phyloP scores from a whole-genome alignment of 1,140 invertebrate genomes.

The Stegodyphus mimosarum region DNA sequence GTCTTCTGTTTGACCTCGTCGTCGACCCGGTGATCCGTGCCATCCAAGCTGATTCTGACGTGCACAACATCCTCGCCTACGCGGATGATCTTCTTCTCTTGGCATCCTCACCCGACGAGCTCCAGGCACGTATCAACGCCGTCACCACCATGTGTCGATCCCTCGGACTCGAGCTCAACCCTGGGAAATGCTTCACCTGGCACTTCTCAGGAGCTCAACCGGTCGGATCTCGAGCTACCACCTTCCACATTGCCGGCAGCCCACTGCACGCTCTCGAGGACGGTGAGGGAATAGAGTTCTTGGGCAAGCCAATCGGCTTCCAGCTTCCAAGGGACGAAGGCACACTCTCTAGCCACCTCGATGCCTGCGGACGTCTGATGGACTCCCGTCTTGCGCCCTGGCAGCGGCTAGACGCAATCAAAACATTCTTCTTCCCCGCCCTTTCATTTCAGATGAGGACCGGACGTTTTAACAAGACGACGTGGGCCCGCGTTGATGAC shows the following conservation, averaged over 20 bases:
- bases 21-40: not conserved
- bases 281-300: not conserved
- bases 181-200: rapidly evolving
- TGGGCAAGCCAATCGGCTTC: not conserved
- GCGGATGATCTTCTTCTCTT: not conserved
- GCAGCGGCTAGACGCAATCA: not conserved
- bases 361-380: rapidly evolving
- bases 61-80: not conserved
- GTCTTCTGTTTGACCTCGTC: not conserved
- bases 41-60: rapidly evolving
- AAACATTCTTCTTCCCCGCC: conserved; percentile 2
- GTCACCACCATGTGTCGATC: rapidly evolving
- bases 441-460: not conserved
- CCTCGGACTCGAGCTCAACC: not conserved
- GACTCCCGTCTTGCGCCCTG: not conserved
- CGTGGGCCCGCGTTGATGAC: not conserved
- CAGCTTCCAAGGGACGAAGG: too few species aligned
- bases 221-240: not conserved
- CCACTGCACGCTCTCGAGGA: not conserved
- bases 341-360: not conserved
- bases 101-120: rapidly evolving
- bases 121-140: not conserved
- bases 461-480: not conserved
- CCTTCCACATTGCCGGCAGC: not conserved
- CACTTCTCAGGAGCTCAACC: not conserved